Conservation (phyloP, 2,113 vertebrate species). For the Paratilapia polleni region DNA sequence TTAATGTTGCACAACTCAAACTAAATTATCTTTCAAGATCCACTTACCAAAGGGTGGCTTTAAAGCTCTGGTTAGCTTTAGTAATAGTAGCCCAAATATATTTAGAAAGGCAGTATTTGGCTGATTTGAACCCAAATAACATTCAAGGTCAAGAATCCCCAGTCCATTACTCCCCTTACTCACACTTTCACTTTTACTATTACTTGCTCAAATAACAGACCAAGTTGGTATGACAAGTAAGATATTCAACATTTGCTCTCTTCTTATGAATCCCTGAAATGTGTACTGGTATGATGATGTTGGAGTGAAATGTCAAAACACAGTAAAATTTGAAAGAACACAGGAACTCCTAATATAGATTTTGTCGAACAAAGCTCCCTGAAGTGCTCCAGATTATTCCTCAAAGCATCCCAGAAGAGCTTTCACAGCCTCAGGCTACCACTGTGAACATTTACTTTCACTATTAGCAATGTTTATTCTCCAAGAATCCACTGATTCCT, state of each 20-base stretch:
- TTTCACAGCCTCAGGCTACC: background rate
- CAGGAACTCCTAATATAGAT: background rate
- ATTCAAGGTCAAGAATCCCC: constrained; percentile 51
- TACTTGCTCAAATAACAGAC: background rate
- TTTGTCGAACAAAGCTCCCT: constrained; percentile 18
- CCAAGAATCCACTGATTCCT: constrained; percentile 2
- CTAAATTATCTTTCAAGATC: background rate
- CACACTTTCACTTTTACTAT: constrained; percentile 19
- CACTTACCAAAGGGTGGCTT: background rate
- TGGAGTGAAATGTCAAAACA: background rate
- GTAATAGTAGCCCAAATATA: background rate
- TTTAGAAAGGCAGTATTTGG: background rate
- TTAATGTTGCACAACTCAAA: background rate
- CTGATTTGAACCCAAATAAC: constrained; percentile 33
- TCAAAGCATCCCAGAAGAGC: constrained; percentile 34
- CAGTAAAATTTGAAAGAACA: background rate
- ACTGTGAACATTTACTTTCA: constrained; percentile 38
- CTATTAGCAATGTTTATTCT: constrained; percentile 52
- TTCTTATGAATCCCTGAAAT: background rate
- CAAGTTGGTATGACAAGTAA: background rate
- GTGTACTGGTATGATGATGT: background rate
- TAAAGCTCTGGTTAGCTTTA: background rate
- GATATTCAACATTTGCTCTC: background rate
- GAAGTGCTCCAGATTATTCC: constrained; percentile 27
- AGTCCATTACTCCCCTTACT: background rate